Percentiles rank a stretch among this genome's conserved stretches.
Evolutionary conservation across 2,113 vertebrate genomes (phyloP).

Genomic region (Pteronura brasiliensis): DNA sequence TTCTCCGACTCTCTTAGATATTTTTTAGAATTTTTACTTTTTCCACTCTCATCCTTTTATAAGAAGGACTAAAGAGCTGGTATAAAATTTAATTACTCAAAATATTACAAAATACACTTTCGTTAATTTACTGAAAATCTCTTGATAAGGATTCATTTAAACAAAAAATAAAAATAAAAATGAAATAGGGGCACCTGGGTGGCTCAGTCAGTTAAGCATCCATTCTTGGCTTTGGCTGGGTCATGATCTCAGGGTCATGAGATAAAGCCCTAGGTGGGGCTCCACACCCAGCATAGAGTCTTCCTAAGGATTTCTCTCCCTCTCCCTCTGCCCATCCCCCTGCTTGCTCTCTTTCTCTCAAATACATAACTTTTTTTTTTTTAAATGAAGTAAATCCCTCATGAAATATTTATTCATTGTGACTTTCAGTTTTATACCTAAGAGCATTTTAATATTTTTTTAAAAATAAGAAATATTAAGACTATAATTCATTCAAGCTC

Average conservation of each 20-base stretch:
- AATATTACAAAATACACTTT: background rate
- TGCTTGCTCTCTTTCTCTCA: background rate
- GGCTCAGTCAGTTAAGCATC: background rate
- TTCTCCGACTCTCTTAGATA: background rate
- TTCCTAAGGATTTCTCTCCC: background rate
- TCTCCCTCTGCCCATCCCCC: background rate
- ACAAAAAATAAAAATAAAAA: background rate
- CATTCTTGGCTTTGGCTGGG: background rate
- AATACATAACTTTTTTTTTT: background rate
- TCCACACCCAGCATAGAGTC: background rate
- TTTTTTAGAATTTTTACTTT: background rate
- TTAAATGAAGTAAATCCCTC: background rate
- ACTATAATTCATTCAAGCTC: constrained; percentile 21
- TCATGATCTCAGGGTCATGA: background rate
- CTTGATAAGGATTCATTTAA: background rate
- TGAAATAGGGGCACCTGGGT: background rate
- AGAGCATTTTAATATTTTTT: constrained; percentile 28
- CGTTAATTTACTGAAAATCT: background rate
- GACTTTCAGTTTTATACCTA: background rate
- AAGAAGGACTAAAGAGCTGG: background rate
- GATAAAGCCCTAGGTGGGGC: background rate
- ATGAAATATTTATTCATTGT: background rate
- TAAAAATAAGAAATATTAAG: constrained; percentile 41
- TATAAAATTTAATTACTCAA: background rate
- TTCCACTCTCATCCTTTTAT: background rate